Evolutionary conservation across 2,797 vertebrate species (phyloP).

Genomic region (Rhinatrema bivittatum): DNA sequence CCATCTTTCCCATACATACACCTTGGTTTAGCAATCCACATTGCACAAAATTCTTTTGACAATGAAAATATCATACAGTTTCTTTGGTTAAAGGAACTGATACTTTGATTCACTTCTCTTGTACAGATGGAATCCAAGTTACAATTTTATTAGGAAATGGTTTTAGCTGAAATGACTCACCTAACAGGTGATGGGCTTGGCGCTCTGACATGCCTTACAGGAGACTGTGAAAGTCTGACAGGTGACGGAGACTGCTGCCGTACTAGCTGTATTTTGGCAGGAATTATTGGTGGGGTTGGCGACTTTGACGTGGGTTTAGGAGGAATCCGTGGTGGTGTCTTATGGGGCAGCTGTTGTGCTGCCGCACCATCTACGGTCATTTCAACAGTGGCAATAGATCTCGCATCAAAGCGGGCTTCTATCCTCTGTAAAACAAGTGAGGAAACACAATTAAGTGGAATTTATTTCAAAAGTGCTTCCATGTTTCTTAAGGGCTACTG

Average conservation of each 20-base stretch:
- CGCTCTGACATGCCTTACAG: constrained; percentile 86
- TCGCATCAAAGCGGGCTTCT: constrained; percentile 77
- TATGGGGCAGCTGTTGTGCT: constrained; percentile 80
- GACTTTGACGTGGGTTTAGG: constrained; percentile 87
- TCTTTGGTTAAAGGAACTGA: too few species aligned
- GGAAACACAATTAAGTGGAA: constrained; percentile 1
- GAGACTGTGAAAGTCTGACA: constrained; percentile 87
- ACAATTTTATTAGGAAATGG: too few species aligned
- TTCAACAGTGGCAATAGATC: constrained; percentile 72
- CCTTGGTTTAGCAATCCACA: too few species aligned
- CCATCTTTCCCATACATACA: too few species aligned
- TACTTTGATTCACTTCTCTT: too few species aligned
- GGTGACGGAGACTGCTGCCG: constrained; percentile 93
- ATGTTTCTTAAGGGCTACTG: neutral
- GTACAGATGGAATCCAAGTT: neutral
- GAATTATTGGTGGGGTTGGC: constrained; percentile 67
- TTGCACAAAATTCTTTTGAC: too few species aligned
- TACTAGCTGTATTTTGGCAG: constrained; percentile 68
- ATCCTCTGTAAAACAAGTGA: constrained; percentile 53
- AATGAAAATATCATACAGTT: too few species aligned
- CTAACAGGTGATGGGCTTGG: constrained; percentile 79
- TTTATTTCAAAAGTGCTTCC: too few species aligned
- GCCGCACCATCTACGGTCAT: constrained; percentile 72
- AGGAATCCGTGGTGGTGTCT: constrained; percentile 87
- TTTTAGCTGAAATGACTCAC: too few species aligned